Percentiles rank a stretch among this genome's conserved stretches.
These are phyloP conservation scores for Enteromius argenteus DNA, from an alignment of 2,797 vertebrate genomes.

Conservation along the genomic window DNA sequence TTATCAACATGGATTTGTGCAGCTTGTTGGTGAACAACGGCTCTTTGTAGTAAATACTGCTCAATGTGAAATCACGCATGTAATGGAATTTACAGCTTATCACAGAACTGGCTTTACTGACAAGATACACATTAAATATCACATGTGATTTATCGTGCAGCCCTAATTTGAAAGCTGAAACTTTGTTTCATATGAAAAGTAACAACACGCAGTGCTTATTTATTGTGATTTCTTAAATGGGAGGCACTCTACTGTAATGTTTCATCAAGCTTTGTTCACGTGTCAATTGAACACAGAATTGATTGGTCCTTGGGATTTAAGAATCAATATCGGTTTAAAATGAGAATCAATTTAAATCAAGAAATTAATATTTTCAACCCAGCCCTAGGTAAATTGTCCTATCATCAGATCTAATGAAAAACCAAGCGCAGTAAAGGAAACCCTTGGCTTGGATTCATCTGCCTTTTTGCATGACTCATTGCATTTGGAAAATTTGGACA, in stretches of 20 bases:
- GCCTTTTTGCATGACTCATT: conserved; percentile 13
- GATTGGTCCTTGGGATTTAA: neutral
- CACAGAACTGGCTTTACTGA: too few relatives aligned
- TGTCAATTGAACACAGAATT: neutral
- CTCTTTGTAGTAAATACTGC: too few relatives aligned
- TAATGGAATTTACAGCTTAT: too few relatives aligned
- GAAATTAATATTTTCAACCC: neutral
- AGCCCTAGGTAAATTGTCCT: neutral
- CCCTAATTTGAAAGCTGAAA: neutral
- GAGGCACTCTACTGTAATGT: neutral
- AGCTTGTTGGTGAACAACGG: too few relatives aligned
- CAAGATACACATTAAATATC: too few relatives aligned
- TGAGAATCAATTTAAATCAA: neutral
- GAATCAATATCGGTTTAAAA: neutral
- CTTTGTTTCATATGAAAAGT: neutral
- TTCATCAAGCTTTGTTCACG: neutral
- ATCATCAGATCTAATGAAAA: neutral
- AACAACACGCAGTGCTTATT: neutral
- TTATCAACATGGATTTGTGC: too few relatives aligned
- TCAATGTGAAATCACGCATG: too few relatives aligned
- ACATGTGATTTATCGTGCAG: too few relatives aligned
- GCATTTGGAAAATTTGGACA: neutral
- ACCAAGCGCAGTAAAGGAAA: neutral
- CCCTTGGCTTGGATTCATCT: neutral
- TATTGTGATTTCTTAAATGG: neutral